Conservation (phyloP, 2,113 vertebrate species). For the Hippocampus mohnikei region DNA sequence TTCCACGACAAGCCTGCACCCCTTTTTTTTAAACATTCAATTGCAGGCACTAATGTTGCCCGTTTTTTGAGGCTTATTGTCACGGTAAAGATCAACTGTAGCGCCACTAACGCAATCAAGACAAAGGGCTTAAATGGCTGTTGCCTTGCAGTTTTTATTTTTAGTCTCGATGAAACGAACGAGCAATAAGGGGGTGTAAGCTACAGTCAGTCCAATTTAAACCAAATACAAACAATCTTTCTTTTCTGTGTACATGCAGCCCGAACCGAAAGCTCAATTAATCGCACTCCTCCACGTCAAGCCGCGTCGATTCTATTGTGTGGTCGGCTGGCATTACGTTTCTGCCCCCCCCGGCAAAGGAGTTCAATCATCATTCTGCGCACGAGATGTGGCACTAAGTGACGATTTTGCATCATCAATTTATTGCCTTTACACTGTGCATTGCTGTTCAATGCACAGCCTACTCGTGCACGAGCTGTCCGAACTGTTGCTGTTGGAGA, state of each 20-base stretch:
- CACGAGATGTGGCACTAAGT: not conserved
- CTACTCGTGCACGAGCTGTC: constrained; percentile 56
- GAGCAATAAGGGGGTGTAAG: not conserved
- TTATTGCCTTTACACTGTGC: constrained; percentile 54
- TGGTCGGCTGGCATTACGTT: constrained; percentile 56
- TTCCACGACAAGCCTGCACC: constrained; percentile 31
- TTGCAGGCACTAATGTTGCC: constrained; percentile 40
- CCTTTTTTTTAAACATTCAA: constrained; percentile 22
- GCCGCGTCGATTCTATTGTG: constrained; percentile 62
- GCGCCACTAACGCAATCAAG: constrained; percentile 53
- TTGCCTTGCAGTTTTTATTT: constrained; percentile 27
- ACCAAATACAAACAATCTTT: not conserved
- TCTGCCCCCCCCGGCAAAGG: constrained; percentile 39
- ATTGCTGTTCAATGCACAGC: constrained; percentile 59
- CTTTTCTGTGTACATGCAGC: not conserved
- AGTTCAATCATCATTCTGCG: constrained; percentile 39
- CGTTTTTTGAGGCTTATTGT: constrained; percentile 33
- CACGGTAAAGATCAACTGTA: constrained; percentile 58
- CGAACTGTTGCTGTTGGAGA: constrained; percentile 26
- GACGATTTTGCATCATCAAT: constrained; percentile 39
- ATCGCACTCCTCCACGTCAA: constrained; percentile 49
- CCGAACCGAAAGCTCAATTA: constrained; percentile 65
- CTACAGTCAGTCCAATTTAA: constrained; percentile 12
- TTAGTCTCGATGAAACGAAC: constrained; percentile 5
- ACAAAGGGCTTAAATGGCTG: constrained; percentile 41